Evolutionary conservation across 2,113 vertebrate genomes (phyloP), one percentile per base, ranked within the genome.

Genomic region (Colius striatus): DNA sequence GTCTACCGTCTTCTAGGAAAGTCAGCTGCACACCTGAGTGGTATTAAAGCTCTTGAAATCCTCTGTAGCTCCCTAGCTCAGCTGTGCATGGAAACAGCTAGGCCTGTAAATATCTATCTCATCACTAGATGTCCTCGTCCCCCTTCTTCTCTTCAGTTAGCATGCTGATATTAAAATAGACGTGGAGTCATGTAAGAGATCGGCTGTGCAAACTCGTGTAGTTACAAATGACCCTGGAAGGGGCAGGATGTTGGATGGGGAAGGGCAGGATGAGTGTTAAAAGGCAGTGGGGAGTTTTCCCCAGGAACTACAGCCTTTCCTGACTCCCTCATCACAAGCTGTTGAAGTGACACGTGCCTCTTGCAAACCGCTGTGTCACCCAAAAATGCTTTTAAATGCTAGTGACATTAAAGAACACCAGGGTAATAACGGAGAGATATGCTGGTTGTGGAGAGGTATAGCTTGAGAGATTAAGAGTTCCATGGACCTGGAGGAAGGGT

Each of bases 91-190:
- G 36, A 8, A 75, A 45, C 36, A 60, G 43, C 77, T 45, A 61
- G 47, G 63, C 41, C 20, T 95, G 95, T 85, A 93, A 93, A 94
- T 72, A 94, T n/a, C 66, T 10, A 43, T 89, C 58, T 34, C 72
- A 61, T 81, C 97, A 91, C 97, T 97, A 97, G 96, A 92, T 97
- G 97, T 95, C 97, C 80, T 90, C 75, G 87, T 97, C n/a, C 32
- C 47, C 93, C 95, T 96, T 97, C 68, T 75, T 79, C 67, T 54
- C 23, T 25, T 75, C 41, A 11, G 32, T 47, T 73, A 62, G 66
- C 32, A 83, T 87, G 60, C 43, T 23, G 65, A 8, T 50, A 34
- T n/a, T 92, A 8, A 43, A 84, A 45, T 16, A 32, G 6, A 47
- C 10, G 8, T 41, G 4, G 41, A 79, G 18, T 53, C 25, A 11